Evolutionary conservation across 2,888 invertebrate genomes (phyloP), one percentile per base, ranked within the genome.

Genomic region (Andrena minutula): DNA sequence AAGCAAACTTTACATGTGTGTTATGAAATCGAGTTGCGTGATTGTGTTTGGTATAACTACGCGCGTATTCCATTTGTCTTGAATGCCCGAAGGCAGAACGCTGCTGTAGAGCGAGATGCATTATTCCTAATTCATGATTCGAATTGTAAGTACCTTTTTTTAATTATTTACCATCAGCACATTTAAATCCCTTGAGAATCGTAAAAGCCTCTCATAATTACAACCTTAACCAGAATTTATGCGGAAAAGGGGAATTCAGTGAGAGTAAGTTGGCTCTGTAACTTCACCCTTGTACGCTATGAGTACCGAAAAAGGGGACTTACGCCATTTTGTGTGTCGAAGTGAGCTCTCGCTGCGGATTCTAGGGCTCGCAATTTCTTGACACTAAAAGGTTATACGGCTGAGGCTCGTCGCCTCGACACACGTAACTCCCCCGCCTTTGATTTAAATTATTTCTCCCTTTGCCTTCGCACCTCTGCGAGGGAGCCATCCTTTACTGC

Each of bases 381-480:
- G 63, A 64, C 64, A 65, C 64, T 79, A 75, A 79, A 78, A 79
- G 75, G 75, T 68, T 79, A 75, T 79, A 75, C 26, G 75, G 68
- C 12, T n/a, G 23, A 47, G 41, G n/a, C 16, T 12, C 56, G 32
- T 53, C 35, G 51, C 53, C 76, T 30, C 26, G 53, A 75, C 75
- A 75, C 75, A 66, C 75, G 64, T 66, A 68, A 47, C 51, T 53
- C 65, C 47, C 61, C 32, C 30, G 35, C 76, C 79, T 77, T 65
- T 77, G 79, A 80, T 80, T 80, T 77, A 66, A 80, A 80, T 80
- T 77, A 80, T 72, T 66, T 60, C 65, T 66, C 71, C 60, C 58
- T 71, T 61, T 60, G 73, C 73, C 74, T 64, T 69, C 49, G 69
- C 75, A 49, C 61, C 51, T 71, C 32, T 41, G 30, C 49, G 65